Conservation (phyloP, 2,113 vertebrate genomes). For the Oriolus oriolus region DNA sequence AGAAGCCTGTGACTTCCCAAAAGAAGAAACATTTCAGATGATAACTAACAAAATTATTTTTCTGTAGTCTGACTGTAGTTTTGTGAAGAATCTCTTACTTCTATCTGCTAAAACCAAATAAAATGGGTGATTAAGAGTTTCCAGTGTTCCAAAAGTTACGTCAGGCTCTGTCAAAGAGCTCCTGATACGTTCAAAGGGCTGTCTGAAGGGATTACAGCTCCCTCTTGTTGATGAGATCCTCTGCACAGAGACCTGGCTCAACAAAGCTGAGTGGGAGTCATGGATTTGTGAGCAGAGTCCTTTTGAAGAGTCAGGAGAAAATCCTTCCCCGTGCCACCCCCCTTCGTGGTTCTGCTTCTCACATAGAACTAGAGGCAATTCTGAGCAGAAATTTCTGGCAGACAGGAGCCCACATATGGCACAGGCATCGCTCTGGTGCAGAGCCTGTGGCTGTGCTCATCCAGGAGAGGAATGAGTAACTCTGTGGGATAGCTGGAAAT, state of each 20-base stretch:
- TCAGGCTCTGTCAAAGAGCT: background rate
- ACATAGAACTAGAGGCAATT: background rate
- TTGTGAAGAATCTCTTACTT: background rate
- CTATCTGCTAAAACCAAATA: background rate
- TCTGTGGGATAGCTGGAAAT: background rate
- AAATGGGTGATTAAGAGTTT: background rate
- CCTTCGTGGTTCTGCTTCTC: background rate
- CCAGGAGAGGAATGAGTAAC: background rate
- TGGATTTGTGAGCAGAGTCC: background rate
- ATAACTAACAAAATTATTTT: background rate
- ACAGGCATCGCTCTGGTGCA: background rate
- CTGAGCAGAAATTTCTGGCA: background rate
- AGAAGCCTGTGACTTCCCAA: background rate
- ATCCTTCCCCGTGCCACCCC: background rate
- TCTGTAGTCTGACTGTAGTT: background rate
- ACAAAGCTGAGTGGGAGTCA: background rate
- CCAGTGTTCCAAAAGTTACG: background rate
- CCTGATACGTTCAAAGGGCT: conserved; percentile 22
- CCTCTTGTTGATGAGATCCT: background rate
- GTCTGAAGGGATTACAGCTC: conserved; percentile 31
- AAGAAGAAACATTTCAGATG: background rate
- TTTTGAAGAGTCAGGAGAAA: background rate
- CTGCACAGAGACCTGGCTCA: background rate
- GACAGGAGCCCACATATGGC: background rate
- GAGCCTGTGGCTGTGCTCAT: background rate